Evolutionary conservation across 1,140 invertebrate species (phyloP), one percentile per base, ranked within the genome.

Genomic region (Patella vulgata): DNA sequence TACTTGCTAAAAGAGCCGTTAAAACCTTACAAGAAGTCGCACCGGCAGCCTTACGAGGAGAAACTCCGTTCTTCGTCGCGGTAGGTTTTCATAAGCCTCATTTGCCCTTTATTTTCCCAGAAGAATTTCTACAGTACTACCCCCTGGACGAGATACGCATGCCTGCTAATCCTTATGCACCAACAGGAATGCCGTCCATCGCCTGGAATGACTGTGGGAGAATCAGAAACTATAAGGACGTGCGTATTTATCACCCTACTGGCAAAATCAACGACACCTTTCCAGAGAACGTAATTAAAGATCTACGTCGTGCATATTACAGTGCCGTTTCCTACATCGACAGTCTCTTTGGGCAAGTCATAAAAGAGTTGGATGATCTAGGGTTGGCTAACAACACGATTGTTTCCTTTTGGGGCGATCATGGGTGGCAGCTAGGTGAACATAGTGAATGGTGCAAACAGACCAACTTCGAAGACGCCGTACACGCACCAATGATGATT

Each of bases 261-360:
- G n/a, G n/a, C n/a, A n/a, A n/a, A n/a, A n/a, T n/a, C n/a, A n/a
- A n/a, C n/a, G n/a, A n/a, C n/a, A n/a, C n/a, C n/a, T n/a, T n/a
- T n/a, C n/a, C n/a, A n/a, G n/a, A n/a, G n/a, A n/a, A n/a, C n/a
- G n/a, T n/a, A n/a, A n/a, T n/a, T n/a, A n/a, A n/a, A 28, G 31
- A 43, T 12, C 14, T 56, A 9, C 55, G 67, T 3, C 39, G 63
- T 19, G 63, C 57, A 3, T 95, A 95, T 80, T 92, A 91, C 75
- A 90, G 92, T 11, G 88, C 92, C 0, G 87, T 91, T 0, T 85
- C 89, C 3, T 95, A 93, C 76, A 87, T 93, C 21, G 93, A 95
- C 78, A 85, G 91, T 75, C 82, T 93, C 19, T 86, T 95, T 70
- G 93, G 93, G 33, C 76, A 87, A 62, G 75, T 95, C 43, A 64